Conservation (phyloP, 2,797 vertebrate species). For the Tinamus major region DNA sequence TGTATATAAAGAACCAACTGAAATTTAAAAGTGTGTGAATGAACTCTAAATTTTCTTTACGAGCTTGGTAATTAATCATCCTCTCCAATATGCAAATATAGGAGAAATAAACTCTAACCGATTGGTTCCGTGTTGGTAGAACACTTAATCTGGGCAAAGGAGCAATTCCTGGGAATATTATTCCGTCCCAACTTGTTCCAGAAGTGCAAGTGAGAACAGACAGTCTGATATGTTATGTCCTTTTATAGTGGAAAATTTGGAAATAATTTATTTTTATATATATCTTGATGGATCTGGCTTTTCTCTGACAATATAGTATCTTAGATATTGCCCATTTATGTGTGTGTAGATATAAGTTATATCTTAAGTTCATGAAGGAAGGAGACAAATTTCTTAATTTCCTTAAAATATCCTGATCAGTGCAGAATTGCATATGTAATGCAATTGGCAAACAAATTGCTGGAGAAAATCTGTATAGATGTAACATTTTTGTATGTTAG, state of each 20-base stretch:
- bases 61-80: background rate
- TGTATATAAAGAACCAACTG: background rate
- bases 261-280: background rate
- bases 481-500: background rate
- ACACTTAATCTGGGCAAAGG: background rate
- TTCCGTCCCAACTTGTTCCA: background rate
- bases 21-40: constrained; percentile 16
- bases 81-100: background rate
- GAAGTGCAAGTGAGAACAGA: background rate
- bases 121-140: background rate
- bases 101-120: background rate
- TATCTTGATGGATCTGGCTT: background rate
- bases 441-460: background rate
- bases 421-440: background rate
- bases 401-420: background rate
- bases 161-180: background rate
- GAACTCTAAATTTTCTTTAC: background rate
- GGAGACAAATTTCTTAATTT: background rate
- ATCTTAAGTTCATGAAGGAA: background rate
- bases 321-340: background rate
- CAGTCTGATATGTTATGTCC: background rate
- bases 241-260: background rate
- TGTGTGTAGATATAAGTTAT: background rate
- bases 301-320: background rate
- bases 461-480: background rate